A percentile compares a stretch with the other conserved stretches of the same genome.
phyloP scores from a whole-genome alignment of 1,140 invertebrate species.

The Drosophila leontia region DNA sequence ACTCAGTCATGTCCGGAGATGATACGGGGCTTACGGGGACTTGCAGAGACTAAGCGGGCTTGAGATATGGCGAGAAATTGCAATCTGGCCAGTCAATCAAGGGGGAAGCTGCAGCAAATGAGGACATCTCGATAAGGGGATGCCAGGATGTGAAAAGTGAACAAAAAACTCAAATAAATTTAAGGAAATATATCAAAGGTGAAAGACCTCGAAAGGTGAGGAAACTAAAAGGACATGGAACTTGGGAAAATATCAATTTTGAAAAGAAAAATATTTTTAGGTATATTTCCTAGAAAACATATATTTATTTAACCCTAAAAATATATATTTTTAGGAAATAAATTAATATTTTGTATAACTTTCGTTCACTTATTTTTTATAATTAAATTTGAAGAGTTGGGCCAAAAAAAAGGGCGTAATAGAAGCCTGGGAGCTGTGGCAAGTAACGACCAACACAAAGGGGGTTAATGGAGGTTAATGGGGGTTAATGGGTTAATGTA shows the following conservation, averaged over 20 bases:
- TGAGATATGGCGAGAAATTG: constrained; percentile 17
- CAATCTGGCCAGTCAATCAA: constrained; percentile 37
- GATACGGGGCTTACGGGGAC: neutral
- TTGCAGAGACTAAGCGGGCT: constrained; percentile 10
- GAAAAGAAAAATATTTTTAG: too few relatives aligned
- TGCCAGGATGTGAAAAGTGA: neutral
- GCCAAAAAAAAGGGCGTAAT: neutral
- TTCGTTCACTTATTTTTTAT: neutral
- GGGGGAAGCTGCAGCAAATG: neutral
- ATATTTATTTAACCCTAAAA: neutral
- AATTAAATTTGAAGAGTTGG: neutral
- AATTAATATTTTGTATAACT: too few relatives aligned
- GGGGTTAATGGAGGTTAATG: constrained; percentile 17
- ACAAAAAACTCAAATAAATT: neutral
- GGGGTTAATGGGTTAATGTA: constrained; percentile 6
- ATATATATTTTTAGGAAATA: too few relatives aligned
- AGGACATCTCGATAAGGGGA: constrained; percentile 16
- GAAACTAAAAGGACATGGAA: neutral
- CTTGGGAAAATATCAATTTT: neutral
- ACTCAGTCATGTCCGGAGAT: constrained; percentile 13
- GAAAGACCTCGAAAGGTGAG: neutral
- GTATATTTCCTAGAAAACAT: too few relatives aligned
- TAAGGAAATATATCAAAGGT: neutral
- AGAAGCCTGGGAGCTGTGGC: neutral
- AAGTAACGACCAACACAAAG: neutral